A percentile compares a stretch with the other conserved stretches of the same genome.
Conservation (phyloP, 2,797 vertebrate genomes). For the Lycodopsis pacificus region DNA sequence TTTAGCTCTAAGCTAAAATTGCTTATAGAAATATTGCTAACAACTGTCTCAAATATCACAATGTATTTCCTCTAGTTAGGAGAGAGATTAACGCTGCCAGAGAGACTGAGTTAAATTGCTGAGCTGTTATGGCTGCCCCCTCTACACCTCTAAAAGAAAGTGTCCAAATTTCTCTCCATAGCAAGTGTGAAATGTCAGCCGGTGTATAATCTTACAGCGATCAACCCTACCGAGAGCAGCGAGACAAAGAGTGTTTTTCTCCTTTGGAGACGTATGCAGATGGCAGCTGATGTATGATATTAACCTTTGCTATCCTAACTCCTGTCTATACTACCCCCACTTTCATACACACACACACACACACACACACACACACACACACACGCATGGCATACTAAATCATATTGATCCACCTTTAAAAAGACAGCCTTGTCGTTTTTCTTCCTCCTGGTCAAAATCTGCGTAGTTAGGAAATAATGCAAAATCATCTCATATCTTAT, state of each 20-base stretch:
- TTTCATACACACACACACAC: conserved; percentile 11
- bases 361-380: conserved; percentile 17
- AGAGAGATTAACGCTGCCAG: conserved; percentile 16
- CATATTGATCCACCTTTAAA: conserved; percentile 70
- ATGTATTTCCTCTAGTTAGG: conserved; percentile 2
- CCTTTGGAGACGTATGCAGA: conserved; percentile 64
- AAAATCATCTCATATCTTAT: conserved; percentile 47
- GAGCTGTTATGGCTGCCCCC: conserved; percentile 40
- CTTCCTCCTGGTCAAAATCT: conserved; percentile 47
- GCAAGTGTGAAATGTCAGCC: conserved; percentile 67
- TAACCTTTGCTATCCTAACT: conserved; percentile 78
- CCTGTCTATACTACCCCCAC: conserved; percentile 50
- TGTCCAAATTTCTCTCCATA: conserved; percentile 46
- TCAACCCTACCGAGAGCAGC: conserved; percentile 44
- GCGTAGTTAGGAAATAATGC: conserved; percentile 49
- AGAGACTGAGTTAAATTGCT: conserved; percentile 40
- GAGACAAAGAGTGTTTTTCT: conserved; percentile 66
- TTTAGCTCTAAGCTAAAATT: neutral
- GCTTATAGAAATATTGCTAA: conserved; percentile 17
- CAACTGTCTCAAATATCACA: conserved; percentile 15
- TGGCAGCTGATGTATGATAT: conserved; percentile 77
- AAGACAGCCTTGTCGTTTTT: conserved; percentile 47
- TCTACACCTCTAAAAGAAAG: conserved; percentile 50
- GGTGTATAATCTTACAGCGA: conserved; percentile 65
- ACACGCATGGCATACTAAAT: conserved; percentile 65